Evolutionary conservation across 2,888 invertebrate species (phyloP).

Genomic region (Cyaniris semiargus): DNA sequence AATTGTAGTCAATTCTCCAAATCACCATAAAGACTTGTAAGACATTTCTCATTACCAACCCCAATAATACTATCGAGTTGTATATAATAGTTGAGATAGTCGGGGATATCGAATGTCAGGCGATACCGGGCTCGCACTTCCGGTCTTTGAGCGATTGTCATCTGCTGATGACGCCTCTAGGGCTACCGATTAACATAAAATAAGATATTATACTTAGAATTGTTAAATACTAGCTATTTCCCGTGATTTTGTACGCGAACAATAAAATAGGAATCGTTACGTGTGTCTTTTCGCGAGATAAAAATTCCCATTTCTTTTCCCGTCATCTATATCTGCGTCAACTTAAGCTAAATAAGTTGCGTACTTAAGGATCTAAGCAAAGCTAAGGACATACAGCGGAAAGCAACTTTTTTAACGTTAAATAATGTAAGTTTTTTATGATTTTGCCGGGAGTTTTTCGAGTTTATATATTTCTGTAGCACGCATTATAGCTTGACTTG

Average conservation of each 20-base stretch:
- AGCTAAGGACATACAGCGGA: too few relatives aligned
- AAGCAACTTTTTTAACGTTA: too few relatives aligned
- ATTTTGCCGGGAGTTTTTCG: too few relatives aligned
- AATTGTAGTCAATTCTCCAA: neutral
- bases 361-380: too few relatives aligned
- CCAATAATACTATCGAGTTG: slow-evolving; percentile 19
- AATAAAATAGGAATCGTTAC: too few relatives aligned
- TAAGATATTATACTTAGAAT: neutral
- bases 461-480: too few relatives aligned
- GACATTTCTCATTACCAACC: slow-evolving; percentile 5
- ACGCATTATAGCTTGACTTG: too few relatives aligned
- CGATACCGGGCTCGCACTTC: slow-evolving; percentile 52
- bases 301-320: too few relatives aligned
- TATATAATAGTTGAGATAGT: slow-evolving; percentile 34
- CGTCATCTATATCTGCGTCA: too few relatives aligned
- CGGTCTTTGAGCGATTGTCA: slow-evolving; percentile 75
- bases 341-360: too few relatives aligned
- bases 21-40: neutral
- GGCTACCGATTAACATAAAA: slow-evolving; percentile 48
- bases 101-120: slow-evolving; percentile 70
- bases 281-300: too few relatives aligned
- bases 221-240: neutral
- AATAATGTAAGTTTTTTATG: too few relatives aligned
- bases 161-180: slow-evolving; percentile 63
- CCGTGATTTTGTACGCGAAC: neutral